These are phyloP conservation scores for Pangasianodon gigas DNA, from an alignment of 2,113 vertebrate genomes.

Conservation along the genomic window DNA sequence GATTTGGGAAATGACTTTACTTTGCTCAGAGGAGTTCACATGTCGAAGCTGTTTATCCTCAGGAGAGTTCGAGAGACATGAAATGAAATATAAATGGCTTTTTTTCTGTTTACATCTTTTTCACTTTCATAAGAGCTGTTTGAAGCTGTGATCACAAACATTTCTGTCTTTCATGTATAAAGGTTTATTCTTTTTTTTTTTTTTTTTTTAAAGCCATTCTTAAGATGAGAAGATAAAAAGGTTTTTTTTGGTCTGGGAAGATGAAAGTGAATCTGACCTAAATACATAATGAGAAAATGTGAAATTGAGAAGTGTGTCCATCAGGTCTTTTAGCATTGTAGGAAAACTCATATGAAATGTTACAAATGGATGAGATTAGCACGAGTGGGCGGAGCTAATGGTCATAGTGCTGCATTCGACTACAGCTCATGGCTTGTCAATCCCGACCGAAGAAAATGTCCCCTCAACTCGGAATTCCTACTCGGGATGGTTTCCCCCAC, in stretches of 20 bases:
- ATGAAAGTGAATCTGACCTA: slow-evolving; percentile 10
- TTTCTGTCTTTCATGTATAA: neutral
- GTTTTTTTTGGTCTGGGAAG: neutral
- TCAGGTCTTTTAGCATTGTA: neutral
- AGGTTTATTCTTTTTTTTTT: neutral
- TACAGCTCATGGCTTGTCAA: neutral
- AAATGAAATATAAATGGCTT: neutral
- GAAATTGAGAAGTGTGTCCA: neutral
- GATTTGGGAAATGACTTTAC: neutral
- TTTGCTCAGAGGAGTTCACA: neutral
- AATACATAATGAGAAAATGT: neutral
- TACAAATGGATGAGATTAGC: neutral
- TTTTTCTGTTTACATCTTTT: neutral
- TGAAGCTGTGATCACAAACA: slow-evolving; percentile 27
- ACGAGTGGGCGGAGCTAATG: neutral
- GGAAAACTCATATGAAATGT: neutral
- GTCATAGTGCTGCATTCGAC: neutral
- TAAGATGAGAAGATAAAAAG: neutral
- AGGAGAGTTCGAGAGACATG: neutral
- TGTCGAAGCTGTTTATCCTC: neutral
- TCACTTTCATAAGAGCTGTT: neutral
- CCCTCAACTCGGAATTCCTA: neutral
- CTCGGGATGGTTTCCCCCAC: neutral
- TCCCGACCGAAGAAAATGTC: neutral
- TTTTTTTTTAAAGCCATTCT: too few relatives aligned